Conservation (phyloP, 2,888 invertebrate genomes). For the Caradrina clavipalpis region DNA sequence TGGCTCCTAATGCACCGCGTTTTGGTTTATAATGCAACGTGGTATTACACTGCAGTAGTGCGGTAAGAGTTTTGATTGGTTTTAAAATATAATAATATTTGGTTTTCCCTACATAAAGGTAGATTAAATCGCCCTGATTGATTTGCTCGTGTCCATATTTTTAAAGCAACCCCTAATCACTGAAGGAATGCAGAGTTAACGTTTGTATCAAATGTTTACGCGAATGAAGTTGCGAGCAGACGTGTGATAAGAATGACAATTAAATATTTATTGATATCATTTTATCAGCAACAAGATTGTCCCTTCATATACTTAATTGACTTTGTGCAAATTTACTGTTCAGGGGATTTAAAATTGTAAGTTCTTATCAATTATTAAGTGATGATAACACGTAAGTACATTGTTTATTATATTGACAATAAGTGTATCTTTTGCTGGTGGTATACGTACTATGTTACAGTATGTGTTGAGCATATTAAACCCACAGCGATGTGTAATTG, state of each 20-base stretch:
- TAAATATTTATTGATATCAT: neutral
- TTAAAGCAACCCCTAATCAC: too few species aligned
- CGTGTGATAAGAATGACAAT: neutral
- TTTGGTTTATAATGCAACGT: too few species aligned
- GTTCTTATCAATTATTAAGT: constrained; percentile 3
- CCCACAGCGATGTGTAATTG: constrained; percentile 69
- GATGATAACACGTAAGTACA: neutral
- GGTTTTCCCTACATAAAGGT: too few species aligned
- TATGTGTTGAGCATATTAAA: constrained; percentile 48
- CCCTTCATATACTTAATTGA: neutral
- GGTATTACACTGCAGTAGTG: too few species aligned
- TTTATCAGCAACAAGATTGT: constrained; percentile 1
- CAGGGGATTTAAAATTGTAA: neutral
- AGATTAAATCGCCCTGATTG: too few species aligned
- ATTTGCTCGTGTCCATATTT: too few species aligned
- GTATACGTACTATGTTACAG: constrained; percentile 38
- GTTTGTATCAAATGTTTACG: too few species aligned
- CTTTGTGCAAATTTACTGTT: neutral
- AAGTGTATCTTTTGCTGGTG: constrained; percentile 1
- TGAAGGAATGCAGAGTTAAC: too few species aligned
- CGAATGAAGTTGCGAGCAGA: neutral
- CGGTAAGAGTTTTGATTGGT: too few species aligned
- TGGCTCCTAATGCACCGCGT: too few species aligned
- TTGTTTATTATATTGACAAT: neutral
- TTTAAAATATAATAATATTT: too few species aligned